A percentile compares a stretch with the other conserved stretches of the same genome.
Evolutionary conservation across 2,797 vertebrate genomes (phyloP).

Genomic region (Dipus sagitta): DNA sequence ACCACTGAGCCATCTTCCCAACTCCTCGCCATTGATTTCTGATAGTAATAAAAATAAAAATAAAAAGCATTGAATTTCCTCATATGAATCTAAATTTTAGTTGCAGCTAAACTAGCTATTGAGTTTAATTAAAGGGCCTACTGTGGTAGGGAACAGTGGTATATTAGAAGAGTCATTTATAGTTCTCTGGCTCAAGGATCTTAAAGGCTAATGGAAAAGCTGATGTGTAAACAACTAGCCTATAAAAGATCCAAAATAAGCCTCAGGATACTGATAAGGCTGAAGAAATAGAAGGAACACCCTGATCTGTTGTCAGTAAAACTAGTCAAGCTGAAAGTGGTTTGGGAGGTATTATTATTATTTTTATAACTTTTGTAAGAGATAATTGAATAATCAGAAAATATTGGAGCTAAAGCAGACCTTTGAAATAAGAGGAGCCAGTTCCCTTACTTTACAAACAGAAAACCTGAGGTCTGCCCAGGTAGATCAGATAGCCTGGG

Average conservation of each 20-base stretch:
- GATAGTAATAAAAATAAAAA: not conserved
- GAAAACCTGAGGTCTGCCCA: not conserved
- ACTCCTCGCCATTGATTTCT: not conserved
- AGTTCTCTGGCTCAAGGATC: not conserved
- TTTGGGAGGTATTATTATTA: not conserved
- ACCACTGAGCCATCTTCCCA: too few relatives aligned
- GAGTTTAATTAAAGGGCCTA: conserved; percentile 38
- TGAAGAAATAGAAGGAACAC: not conserved
- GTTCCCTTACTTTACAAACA: not conserved
- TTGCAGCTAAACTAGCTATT: not conserved
- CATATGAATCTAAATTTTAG: not conserved
- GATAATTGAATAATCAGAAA: not conserved
- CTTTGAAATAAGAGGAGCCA: conserved; percentile 1
- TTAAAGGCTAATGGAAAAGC: conserved; percentile 18
- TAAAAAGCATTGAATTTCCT: conserved; percentile 43
- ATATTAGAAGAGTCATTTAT: not conserved
- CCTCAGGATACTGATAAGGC: not conserved
- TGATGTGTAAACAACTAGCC: not conserved
- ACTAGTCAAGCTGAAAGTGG: not conserved
- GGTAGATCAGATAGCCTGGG: not conserved
- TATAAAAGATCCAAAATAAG: not conserved
- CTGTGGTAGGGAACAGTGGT: not conserved
- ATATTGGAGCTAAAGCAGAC: not conserved
- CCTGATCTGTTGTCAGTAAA: not conserved
- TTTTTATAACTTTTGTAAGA: not conserved